Base-by-base conservation (phyloP, 2,113 vertebrate species). In the Dasyornis broadbenti region DNA sequence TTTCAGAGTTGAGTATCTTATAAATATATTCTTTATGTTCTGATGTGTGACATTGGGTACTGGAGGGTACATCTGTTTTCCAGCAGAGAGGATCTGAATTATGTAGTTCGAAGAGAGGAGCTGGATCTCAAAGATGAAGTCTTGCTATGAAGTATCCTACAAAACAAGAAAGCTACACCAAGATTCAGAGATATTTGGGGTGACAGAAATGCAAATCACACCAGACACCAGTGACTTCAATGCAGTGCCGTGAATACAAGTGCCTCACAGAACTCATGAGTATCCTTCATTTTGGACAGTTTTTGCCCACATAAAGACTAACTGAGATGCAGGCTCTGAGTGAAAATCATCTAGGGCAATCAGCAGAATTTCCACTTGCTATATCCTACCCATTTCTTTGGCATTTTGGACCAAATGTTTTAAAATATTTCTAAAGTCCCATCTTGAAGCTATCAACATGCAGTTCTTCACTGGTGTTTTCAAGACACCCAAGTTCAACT, bases 21-120 rank as follows among this genome's bases (percentile, higher is more conserved):
- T 68, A 75, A 85, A 79, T 82, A 70, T 31, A 82, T 91, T 82
- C 75, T 96, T 86, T 93, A 61, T 90, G 61, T 89, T 92, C 81
- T 50, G 60, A 40, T 76, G 42, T 35, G 56, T 85, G 77, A 81
- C 47, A 63, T 24, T 3, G 11, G 49, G 44, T 65, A 72, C 40
- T 11, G 78, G 71, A 93, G 54, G 54, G 81, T 90, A 53, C 79
- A 86, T 77, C 66, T 76, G 57, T 39, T 86, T 94, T 93, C 68
- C 75, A 88, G 54, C 45, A 92, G 85, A 90, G 70, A 93, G 42
- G 49, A 80, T 82, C 44, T 61, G 73, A 95, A 82, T 1, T 1
- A 79, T 54, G 57, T 42, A 44, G 53, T 85, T 71, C 0, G 11
- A 91, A 85, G 31, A 77, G 33, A 69, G n/a, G 57, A 60, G 45